phyloP scores from a whole-genome alignment of 1,140 invertebrate species.

The Drosophila elegans region DNA sequence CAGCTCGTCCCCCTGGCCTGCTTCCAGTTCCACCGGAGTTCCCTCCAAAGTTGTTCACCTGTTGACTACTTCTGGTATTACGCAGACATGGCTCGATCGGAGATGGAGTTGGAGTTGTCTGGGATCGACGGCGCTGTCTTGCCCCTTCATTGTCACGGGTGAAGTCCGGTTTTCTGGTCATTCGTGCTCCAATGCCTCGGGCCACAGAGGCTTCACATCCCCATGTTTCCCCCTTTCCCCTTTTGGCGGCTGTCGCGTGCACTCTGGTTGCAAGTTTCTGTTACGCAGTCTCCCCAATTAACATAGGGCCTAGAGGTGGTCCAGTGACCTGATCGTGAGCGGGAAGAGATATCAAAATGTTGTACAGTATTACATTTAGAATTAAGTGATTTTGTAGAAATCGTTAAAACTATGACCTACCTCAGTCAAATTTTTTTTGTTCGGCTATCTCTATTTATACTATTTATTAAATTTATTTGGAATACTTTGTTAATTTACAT shows the following conservation, averaged over 20 bases:
- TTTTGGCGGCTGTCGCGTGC: conserved; percentile 26
- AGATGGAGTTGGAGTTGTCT: conserved; percentile 13
- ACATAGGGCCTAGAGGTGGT: conserved; percentile 27
- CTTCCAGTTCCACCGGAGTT: conserved; percentile 10
- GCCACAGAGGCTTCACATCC: conserved; percentile 3
- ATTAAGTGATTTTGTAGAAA: too few species aligned
- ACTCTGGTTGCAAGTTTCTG: conserved; percentile 61
- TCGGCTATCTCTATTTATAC: too few species aligned
- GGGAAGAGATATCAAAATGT: too few species aligned
- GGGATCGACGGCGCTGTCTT: conserved; percentile 15
- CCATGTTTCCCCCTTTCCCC: background rate
- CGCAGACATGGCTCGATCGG: conserved; percentile 44
- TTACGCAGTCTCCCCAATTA: conserved; percentile 71
- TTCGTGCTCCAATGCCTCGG: conserved; percentile 52
- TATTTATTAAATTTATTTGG: too few species aligned
- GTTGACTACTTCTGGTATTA: conserved; percentile 82
- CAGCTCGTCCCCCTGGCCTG: conserved; percentile 18
- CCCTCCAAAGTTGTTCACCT: conserved; percentile 68
- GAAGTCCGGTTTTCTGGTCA: conserved; percentile 37
- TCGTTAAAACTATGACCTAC: too few species aligned
- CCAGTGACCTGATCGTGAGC: conserved; percentile 1
- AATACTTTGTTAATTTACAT: too few species aligned
- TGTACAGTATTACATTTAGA: too few species aligned
- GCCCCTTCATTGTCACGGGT: conserved; percentile 71
- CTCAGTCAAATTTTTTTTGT: too few species aligned